phyloP scores from a whole-genome alignment of 2,888 invertebrate genomes.

The Aplocera efformata region DNA sequence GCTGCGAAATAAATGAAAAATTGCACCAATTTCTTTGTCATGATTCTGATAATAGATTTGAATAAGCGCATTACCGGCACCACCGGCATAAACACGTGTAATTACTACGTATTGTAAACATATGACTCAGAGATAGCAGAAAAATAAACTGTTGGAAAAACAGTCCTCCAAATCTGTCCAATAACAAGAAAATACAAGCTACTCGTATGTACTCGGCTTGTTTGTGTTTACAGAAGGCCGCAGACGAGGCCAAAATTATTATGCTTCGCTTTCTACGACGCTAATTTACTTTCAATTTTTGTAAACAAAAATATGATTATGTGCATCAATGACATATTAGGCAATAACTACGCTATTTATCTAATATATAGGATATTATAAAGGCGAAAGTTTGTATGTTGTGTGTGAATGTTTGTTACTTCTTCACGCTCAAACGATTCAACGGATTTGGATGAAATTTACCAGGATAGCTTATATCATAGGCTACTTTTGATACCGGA shows the following conservation, averaged over 20 bases:
- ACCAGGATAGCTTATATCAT: too few species aligned
- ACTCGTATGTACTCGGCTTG: conserved; percentile 5
- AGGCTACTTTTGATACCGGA: too few species aligned
- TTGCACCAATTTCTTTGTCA: conserved; percentile 8
- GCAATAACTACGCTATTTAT: too few species aligned
- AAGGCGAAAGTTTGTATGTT: too few species aligned
- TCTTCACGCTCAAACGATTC: too few species aligned
- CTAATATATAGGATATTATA: too few species aligned
- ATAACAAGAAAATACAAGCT: conserved; percentile 17
- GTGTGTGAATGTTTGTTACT: too few species aligned
- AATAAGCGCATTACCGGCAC: conserved; percentile 6
- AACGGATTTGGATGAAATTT: too few species aligned
- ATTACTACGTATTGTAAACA: conserved; percentile 19
- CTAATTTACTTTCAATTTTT: not conserved
- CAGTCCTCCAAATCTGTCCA: conserved; percentile 6
- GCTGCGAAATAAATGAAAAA: conserved; percentile 2
- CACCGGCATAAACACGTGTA: conserved; percentile 25
- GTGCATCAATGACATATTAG: too few species aligned
- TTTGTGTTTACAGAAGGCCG: conserved; percentile 12
- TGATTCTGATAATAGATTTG: conserved; percentile 16
- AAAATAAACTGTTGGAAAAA: conserved; percentile 20
- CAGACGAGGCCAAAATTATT: conserved; percentile 2
- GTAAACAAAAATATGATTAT: conserved; percentile 2
- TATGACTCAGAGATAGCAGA: conserved; percentile 21
- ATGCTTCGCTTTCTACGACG: too few species aligned